Evolutionary conservation across 2,888 invertebrate genomes (phyloP).

Genomic region (Lepetodrilus schrolli): DNA sequence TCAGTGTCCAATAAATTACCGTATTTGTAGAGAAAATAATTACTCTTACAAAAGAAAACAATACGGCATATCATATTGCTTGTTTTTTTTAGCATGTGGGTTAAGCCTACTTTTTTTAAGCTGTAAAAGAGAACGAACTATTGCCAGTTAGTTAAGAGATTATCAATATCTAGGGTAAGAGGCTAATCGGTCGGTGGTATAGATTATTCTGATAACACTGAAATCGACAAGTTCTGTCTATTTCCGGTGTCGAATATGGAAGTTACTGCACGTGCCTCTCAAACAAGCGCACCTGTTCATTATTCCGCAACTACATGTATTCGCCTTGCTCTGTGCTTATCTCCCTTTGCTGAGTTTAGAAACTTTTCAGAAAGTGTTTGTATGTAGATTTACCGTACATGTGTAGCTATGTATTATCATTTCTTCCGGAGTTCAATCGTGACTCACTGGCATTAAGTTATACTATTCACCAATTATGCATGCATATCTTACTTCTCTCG

Average conservation of each 20-base stretch:
- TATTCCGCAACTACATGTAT: background rate
- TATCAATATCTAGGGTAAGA: too few relatives aligned
- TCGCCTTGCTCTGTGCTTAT: background rate
- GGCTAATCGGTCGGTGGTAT: too few relatives aligned
- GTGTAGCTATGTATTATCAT: background rate
- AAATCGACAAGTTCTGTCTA: background rate
- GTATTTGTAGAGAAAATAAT: too few relatives aligned
- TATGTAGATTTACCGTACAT: background rate
- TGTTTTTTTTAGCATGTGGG: too few relatives aligned
- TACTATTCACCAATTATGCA: too few relatives aligned
- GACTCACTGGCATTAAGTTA: background rate
- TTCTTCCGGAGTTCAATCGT: background rate
- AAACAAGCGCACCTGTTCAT: conserved; percentile 7
- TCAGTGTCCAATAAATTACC: too few relatives aligned
- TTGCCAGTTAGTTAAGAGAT: too few relatives aligned
- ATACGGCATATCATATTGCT: too few relatives aligned
- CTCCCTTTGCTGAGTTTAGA: background rate
- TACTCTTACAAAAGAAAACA: too few relatives aligned
- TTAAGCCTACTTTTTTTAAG: too few relatives aligned
- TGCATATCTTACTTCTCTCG: too few relatives aligned
- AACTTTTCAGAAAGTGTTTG: background rate
- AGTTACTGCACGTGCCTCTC: background rate
- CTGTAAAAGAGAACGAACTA: too few relatives aligned
- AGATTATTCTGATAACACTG: background rate
- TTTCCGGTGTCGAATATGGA: conserved; percentile 4